Percentiles rank a stretch among this genome's conserved stretches.
These are phyloP conservation scores for Ceraclea dissimilis DNA, from an alignment of 2,888 invertebrate species.

Conservation along the genomic window DNA sequence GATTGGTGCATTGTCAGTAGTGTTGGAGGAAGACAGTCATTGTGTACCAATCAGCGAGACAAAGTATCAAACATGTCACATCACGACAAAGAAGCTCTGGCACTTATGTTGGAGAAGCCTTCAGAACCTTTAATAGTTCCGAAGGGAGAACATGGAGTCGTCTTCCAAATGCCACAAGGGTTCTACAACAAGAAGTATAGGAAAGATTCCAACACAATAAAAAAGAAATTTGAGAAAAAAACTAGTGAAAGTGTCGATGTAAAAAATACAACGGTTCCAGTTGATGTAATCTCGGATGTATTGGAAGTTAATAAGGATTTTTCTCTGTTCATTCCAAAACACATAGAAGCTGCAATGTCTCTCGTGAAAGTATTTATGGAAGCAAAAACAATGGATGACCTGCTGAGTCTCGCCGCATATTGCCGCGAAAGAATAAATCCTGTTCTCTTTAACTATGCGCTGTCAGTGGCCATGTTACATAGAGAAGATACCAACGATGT, in stretches of 20 bases:
- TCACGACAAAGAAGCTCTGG: too few species aligned
- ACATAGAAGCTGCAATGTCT: conserved; percentile 55
- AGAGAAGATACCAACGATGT: conserved; percentile 63
- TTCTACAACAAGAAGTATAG: background rate
- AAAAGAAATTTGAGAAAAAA: conserved; percentile 48
- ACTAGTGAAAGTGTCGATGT: conserved; percentile 48
- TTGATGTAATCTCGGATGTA: conserved; percentile 48
- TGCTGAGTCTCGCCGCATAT: conserved; percentile 58
- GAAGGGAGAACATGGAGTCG: background rate
- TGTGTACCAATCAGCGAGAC: too few species aligned
- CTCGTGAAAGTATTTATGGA: conserved; percentile 63
- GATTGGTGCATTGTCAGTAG: too few species aligned
- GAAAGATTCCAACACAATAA: background rate
- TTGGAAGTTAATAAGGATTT: conserved; percentile 50
- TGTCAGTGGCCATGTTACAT: conserved; percentile 64
- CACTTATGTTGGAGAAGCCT: background rate
- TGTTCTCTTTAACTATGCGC: conserved; percentile 66
- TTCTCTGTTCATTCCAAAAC: conserved; percentile 62
- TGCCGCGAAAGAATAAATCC: conserved; percentile 66
- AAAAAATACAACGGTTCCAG: conserved; percentile 55
- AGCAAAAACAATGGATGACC: conserved; percentile 62
- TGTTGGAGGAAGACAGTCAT: too few species aligned
- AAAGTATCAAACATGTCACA: too few species aligned
- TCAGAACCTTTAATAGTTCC: background rate
- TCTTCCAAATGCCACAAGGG: background rate